Conservation (phyloP, 92 coral and sea anemone genomes). For the Siderastrea radians region DNA sequence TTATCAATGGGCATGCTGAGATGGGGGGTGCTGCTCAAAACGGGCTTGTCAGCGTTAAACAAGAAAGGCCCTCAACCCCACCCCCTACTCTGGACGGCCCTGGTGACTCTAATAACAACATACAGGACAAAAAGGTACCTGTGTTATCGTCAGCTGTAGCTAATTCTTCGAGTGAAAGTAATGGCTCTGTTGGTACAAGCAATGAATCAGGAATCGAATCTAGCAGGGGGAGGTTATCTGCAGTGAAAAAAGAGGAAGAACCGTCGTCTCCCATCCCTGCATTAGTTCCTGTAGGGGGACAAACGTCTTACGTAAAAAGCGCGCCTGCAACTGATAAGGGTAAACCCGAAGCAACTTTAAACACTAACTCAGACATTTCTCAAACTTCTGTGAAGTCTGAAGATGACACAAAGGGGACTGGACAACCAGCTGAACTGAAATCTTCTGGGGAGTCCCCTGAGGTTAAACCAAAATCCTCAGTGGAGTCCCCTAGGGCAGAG, state of each 20-base stretch:
- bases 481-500: not conserved
- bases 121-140: conserved; percentile 8
- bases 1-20: conserved; percentile 27
- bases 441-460: not conserved
- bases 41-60: conserved; percentile 28
- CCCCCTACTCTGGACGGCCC: conserved; percentile 5
- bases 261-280: conserved; percentile 76
- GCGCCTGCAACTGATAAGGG: not conserved
- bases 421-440: not conserved
- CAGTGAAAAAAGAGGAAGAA: conserved; percentile 50
- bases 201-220: not conserved
- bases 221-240: not conserved
- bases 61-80: conserved; percentile 40
- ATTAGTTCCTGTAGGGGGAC: conserved; percentile 72
- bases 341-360: not conserved
- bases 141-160: not conserved
- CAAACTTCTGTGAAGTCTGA: not conserved
- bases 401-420: conserved; percentile 3
- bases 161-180: not conserved
- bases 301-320: not conserved
- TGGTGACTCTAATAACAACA: conserved; percentile 42
- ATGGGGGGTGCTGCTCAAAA: conserved; percentile 7
- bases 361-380: not conserved
- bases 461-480: not conserved
- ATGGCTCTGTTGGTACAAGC: not conserved